Base-by-base conservation (phyloP, 2,888 invertebrate species). In the Amaurobius ferox region DNA sequence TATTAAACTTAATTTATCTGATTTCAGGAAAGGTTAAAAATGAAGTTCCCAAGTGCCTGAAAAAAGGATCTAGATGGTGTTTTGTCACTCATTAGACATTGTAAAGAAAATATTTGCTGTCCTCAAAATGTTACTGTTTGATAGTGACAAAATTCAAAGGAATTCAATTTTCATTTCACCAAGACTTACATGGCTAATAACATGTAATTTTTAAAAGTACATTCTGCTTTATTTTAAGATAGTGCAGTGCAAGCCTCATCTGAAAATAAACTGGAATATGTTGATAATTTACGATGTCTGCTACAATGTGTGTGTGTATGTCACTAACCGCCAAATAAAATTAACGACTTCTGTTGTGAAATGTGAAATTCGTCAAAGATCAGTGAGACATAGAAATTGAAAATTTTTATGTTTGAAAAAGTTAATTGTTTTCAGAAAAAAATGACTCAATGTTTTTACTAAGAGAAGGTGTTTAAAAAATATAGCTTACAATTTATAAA, bases 291-390 rank as follows among this genome's bases (percentile, higher is more conserved):
- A 55, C 19, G 19, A 23, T 2, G 23, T 55, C 23, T 55, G 23
- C 23, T 55, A 19, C 23, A 23, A 55, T 55, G n/a, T 44, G 23
- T 55, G 55, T 19, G 23, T 55, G n/a, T 44, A 11, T 55, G 55
- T 55, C 23, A 55, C 55, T 55, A 55, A 55, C 55, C 55, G 55
- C 55, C 55, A 55, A 55, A 55, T 55, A 55, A 55, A 5, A 44
- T 44, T 35, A 16, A 44, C 16, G 16, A 11, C 16, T 16, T 55
- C 11, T 23, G 11, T 23, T 55, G 55, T 55, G 55, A 23, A 55
- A 2, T 55, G 55, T 23, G 55, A 55, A 23, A 55, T 44, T 13
- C 44, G 16, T n/a, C n/a, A n/a, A n/a, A n/a, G n/a, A n/a, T n/a
- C n/a, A n/a, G n/a, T n/a, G n/a, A n/a, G n/a, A n/a, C n/a, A n/a